These are phyloP conservation scores for Pipra filicauda DNA, from an alignment of 2,113 vertebrate genomes.

Conservation along the genomic window DNA sequence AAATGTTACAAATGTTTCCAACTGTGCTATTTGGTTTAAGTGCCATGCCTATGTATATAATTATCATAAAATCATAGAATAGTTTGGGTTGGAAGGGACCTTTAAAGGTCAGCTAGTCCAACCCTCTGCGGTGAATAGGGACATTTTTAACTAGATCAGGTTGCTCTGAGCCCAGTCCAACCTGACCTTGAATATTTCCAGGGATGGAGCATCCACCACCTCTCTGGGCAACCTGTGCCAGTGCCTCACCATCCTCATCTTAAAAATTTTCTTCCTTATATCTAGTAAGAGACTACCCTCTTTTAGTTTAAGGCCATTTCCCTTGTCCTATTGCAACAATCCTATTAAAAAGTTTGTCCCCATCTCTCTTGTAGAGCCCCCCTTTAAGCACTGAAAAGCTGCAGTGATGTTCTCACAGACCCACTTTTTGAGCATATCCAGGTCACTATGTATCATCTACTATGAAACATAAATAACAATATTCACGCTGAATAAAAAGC, in stretches of 20 bases:
- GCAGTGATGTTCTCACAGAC: not conserved
- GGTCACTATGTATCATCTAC: not conserved
- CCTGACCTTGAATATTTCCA: not conserved
- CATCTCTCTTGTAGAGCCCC: not conserved
- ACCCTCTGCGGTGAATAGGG: not conserved
- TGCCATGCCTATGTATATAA: not conserved
- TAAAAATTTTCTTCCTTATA: not conserved
- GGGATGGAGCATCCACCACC: not conserved
- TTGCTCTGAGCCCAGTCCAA: not conserved
- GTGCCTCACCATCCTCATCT: not conserved
- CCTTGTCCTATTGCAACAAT: not conserved
- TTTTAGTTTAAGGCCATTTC: not conserved
- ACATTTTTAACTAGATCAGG: not conserved
- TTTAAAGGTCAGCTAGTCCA: not conserved
- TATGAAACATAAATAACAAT: not conserved
- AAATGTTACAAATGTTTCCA: not conserved
- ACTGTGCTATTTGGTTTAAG: not conserved
- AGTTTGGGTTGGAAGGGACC: not conserved
- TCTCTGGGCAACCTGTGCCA: not conserved
- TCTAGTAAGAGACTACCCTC: not conserved
- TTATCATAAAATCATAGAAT: not conserved
- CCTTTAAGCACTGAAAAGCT: not conserved
- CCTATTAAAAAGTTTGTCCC: not conserved
- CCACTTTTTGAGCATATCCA: not conserved
- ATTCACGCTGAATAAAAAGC: not conserved